These are phyloP conservation scores for Himalopsyche tibetana DNA, from an alignment of 2,888 invertebrate species.

Conservation along the genomic window DNA sequence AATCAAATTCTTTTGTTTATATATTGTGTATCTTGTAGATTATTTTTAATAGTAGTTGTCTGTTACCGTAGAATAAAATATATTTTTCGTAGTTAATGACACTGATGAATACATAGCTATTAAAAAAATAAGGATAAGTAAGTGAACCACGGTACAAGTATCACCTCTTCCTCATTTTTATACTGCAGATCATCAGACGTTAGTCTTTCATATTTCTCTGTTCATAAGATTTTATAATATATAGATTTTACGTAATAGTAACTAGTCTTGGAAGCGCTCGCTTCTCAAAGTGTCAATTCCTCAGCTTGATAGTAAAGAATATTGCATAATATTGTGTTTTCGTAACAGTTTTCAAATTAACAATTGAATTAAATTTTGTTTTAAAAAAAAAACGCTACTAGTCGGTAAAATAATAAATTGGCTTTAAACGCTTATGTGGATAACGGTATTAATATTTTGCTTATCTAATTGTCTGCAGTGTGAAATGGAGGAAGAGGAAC, in stretches of 20 bases:
- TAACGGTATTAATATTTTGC: conserved; percentile 32
- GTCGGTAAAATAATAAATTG: neutral
- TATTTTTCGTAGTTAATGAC: neutral
- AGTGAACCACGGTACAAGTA: conserved; percentile 45
- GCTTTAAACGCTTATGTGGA: neutral
- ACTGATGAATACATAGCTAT: conserved; percentile 28
- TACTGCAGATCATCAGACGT: conserved; percentile 57
- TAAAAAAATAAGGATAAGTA: conserved; percentile 45
- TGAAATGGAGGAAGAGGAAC: conserved; percentile 87
- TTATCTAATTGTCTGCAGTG: conserved; percentile 63
- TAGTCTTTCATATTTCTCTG: conserved; percentile 3
- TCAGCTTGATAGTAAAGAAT: too few species aligned
- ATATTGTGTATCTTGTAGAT: neutral
- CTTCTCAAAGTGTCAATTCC: neutral
- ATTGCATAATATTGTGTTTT: too few species aligned
- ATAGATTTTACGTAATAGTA: neutral
- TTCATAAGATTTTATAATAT: conserved; percentile 10
- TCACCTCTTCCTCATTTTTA: conserved; percentile 63
- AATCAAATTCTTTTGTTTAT: too few species aligned
- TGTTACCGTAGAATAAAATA: neutral
- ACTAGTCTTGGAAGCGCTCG: neutral
- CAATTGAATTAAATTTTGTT: too few species aligned
- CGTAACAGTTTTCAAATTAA: too few species aligned
- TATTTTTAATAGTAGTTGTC: conserved; percentile 1
- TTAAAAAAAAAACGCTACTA: too few species aligned